Percentiles rank a stretch among this genome's conserved stretches.
These are phyloP conservation scores for Mormyrus iriodes DNA, from an alignment of 2,113 vertebrate species.

Conservation along the genomic window DNA sequence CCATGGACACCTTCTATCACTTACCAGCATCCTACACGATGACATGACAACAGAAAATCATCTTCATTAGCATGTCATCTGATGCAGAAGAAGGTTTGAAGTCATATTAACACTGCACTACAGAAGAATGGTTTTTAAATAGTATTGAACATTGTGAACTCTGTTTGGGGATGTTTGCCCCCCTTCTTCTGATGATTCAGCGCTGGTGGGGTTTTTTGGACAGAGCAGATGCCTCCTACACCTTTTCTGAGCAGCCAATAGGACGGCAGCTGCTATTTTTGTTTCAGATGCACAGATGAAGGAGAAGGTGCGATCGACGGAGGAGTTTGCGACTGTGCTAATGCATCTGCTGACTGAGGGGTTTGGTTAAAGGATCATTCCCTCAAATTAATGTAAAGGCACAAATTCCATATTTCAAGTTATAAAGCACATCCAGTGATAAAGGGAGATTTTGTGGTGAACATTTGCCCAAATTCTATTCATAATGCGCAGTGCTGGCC, in stretches of 20 bases:
- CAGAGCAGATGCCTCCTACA: slow-evolving; percentile 3
- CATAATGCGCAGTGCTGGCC: background rate
- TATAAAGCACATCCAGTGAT: background rate
- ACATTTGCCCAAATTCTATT: background rate
- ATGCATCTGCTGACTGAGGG: background rate
- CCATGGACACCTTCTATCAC: slow-evolving; percentile 47
- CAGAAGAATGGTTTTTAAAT: background rate
- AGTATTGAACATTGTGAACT: background rate
- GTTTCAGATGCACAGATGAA: background rate
- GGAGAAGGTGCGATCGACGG: background rate
- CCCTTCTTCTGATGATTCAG: background rate
- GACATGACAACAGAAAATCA: slow-evolving; percentile 30
- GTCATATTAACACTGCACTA: background rate
- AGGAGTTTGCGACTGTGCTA: background rate
- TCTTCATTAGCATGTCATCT: slow-evolving; percentile 45
- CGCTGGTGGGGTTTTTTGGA: background rate
- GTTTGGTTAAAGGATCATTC: background rate
- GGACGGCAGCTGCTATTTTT: background rate
- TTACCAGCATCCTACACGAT: slow-evolving; percentile 44
- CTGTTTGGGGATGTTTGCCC: background rate
- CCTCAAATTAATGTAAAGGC: background rate
- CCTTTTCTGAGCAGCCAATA: background rate
- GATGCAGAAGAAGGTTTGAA: slow-evolving; percentile 2
- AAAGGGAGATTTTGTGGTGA: background rate
- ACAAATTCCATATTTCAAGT: background rate